Base-by-base conservation (phyloP, 1,140 invertebrate species). In the Doryteuthis pealeii region DNA sequence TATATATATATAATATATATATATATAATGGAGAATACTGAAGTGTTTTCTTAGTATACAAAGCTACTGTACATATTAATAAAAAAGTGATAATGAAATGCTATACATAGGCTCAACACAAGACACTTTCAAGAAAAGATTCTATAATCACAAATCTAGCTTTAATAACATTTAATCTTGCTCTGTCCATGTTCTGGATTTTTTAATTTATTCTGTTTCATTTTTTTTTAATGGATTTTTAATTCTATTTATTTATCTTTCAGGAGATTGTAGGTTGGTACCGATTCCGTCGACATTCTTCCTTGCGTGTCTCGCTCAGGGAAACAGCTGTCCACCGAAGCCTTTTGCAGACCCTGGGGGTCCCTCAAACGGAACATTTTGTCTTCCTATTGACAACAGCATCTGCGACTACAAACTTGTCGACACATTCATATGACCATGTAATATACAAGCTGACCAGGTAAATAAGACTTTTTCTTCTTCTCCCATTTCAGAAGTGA, bases 201-300 rank as follows among this genome's bases (percentile, higher is more conserved):
- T 5, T 62, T 62, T 62, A 5, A 5, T 26, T n/a, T 26, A 62
- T 26, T 62, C 15, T 26, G 15, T 5, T 4, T 30, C 22, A 62
- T 26, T 62, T 62, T 62, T 26, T n/a, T 62, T 26, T n/a, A 26
- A 40, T 40, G 35, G 35, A 40, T 40, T 40, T 40, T 40, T n/a
- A n/a, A n/a, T 68, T 72, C 12, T 71, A 33, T 62, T 72, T 18
- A n/a, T 72, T 72, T 71, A 28, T 68, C n/a, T 79, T 77, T 14
- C 72, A 83, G 82, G 79, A 78, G 28, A 75, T 83, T n/a, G 72
- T 82, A 35, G 82, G 82, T 15, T 83, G 82, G 82, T 83, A 83
- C 74, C 79, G 78, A 66, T 82, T 81, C 72, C 76, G 82, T 12
- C 70, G 82, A 5, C 80, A 82, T 66, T 78, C 79, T 2, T 75